These are phyloP conservation scores for Chloroclysta siterata DNA, from an alignment of 2,888 invertebrate genomes.

Conservation along the genomic window DNA sequence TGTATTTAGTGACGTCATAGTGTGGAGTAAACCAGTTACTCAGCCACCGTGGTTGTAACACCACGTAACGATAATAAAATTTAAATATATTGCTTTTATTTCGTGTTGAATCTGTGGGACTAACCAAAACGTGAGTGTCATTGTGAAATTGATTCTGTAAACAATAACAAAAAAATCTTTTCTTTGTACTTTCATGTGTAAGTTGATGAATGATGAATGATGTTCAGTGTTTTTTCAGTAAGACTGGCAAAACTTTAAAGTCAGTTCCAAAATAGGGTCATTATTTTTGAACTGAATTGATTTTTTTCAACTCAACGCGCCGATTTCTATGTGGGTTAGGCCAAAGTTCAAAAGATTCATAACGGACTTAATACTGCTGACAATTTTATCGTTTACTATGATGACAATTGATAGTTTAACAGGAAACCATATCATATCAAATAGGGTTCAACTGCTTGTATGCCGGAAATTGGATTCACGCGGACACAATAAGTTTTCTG, in stretches of 20 bases:
- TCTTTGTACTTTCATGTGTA: no score
- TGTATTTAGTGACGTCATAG: constrained; percentile 61
- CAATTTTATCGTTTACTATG: not conserved
- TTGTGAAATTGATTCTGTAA: constrained; percentile 7
- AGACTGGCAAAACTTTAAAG: not conserved
- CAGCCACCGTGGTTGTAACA: constrained; percentile 32
- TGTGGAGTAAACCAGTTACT: constrained; percentile 48
- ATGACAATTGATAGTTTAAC: not conserved
- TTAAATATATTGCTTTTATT: constrained; percentile 24
- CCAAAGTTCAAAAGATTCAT: not conserved
- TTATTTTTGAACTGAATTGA: no score
- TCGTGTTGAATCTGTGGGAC: constrained; percentile 6
- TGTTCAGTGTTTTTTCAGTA: not conserved
- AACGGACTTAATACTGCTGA: not conserved
- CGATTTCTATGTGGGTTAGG: no score
- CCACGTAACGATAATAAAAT: constrained; percentile 32
- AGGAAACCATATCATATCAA: not conserved
- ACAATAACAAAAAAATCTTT: not conserved
- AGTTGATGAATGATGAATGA: no score
- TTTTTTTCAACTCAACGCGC: no score
- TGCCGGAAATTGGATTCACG: no score
- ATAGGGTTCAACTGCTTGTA: not conserved
- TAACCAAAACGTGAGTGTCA: constrained; percentile 18
- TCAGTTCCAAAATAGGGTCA: no score
- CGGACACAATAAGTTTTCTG: no score